Conservation (phyloP, 2,797 vertebrate species). For the Ctenopoma kingsleyae region DNA sequence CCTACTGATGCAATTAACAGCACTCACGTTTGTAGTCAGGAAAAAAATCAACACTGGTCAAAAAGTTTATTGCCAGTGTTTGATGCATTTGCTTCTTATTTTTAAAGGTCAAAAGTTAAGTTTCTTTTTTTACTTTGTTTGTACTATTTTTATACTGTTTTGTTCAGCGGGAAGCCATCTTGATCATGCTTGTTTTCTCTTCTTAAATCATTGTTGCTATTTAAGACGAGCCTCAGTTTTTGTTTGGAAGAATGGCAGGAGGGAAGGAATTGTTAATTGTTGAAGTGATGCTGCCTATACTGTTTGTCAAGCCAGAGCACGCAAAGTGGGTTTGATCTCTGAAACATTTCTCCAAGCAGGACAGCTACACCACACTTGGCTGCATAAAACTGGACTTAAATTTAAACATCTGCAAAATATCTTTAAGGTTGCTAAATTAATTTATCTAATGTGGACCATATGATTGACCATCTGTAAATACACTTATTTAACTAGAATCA, state of each 20-base stretch:
- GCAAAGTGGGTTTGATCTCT: constrained; percentile 48
- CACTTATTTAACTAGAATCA: neutral
- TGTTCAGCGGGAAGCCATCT: constrained; percentile 16
- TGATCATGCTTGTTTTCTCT: constrained; percentile 33
- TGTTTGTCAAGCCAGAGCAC: constrained; percentile 53
- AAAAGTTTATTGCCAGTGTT: neutral
- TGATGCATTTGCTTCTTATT: neutral
- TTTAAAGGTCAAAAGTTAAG: neutral
- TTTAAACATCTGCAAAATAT: constrained; percentile 41
- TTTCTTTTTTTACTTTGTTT: neutral
- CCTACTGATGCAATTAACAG: neutral
- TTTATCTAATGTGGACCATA: constrained; percentile 4
- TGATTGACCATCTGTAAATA: neutral
- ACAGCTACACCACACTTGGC: constrained; percentile 38
- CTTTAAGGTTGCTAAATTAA: constrained; percentile 10
- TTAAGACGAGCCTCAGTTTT: constrained; percentile 51
- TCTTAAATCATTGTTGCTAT: constrained; percentile 47
- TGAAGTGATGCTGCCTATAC: constrained; percentile 54
- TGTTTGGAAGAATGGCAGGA: constrained; percentile 49
- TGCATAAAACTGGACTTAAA: constrained; percentile 31
- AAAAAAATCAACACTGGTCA: neutral
- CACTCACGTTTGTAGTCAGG: neutral
- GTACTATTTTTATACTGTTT: too few species aligned
- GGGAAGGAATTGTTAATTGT: constrained; percentile 42
- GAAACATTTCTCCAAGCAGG: constrained; percentile 53